Conservation (phyloP, 2,113 vertebrate genomes). For the Symphodus melops region DNA sequence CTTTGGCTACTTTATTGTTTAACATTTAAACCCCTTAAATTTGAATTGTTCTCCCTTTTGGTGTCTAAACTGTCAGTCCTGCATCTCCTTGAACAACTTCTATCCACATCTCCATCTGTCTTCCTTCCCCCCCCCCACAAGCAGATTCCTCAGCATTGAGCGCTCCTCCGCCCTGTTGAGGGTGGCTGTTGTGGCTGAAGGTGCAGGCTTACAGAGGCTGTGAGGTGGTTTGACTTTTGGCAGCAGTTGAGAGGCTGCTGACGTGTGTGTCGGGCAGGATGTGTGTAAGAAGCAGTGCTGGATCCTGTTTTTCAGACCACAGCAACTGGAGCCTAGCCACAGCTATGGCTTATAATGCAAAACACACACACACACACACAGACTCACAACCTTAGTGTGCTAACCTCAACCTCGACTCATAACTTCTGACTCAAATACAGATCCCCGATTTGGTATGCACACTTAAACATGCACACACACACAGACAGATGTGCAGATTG, state of each 20-base stretch:
- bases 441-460: neutral
- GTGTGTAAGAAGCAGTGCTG: slow-evolving; percentile 78
- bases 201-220: slow-evolving; percentile 65
- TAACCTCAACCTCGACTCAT: slow-evolving; percentile 52
- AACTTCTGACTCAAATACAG: slow-evolving; percentile 35
- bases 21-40: slow-evolving; percentile 31
- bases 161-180: slow-evolving; percentile 46
- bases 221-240: slow-evolving; percentile 74
- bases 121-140: slow-evolving; percentile 27
- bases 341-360: too few relatives aligned
- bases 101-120: too few relatives aligned
- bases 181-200: slow-evolving; percentile 56
- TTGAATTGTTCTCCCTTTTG: slow-evolving; percentile 22
- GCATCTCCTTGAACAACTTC: slow-evolving; percentile 9
- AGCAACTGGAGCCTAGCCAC: slow-evolving; percentile 75
- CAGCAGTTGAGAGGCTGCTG: slow-evolving; percentile 76
- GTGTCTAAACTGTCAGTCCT: slow-evolving; percentile 21
- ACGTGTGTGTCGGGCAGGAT: slow-evolving; percentile 78
- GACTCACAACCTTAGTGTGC: slow-evolving; percentile 26
- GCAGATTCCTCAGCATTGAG: slow-evolving; percentile 41
- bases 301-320: slow-evolving; percentile 81
- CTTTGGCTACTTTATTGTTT: slow-evolving; percentile 17
- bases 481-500: neutral
- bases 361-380: too few relatives aligned
- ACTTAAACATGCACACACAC: neutral